These are phyloP conservation scores for Liparis tanakae DNA, from an alignment of 2,797 vertebrate species.

Conservation along the genomic window DNA sequence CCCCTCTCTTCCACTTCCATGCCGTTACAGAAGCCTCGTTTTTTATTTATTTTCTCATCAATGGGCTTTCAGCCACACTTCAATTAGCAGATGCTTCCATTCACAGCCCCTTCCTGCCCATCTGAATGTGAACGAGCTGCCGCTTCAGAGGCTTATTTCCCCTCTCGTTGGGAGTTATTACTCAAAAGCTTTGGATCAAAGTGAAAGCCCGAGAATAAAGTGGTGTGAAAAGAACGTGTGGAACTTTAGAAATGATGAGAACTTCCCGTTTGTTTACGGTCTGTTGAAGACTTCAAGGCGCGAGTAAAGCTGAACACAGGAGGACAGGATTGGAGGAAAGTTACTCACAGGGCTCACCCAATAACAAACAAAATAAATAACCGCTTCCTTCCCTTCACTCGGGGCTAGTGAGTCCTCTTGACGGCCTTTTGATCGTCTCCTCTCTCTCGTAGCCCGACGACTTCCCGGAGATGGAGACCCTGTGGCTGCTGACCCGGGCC, in stretches of 20 bases:
- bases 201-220: slow-evolving; percentile 69
- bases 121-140: no score
- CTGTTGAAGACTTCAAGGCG: slow-evolving; percentile 29
- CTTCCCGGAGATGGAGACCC: slow-evolving; percentile 89
- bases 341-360: slow-evolving; percentile 29
- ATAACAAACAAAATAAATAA: slow-evolving; percentile 9
- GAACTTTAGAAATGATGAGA: slow-evolving; percentile 48
- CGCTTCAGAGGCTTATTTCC: no score
- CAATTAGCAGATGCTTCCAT: slow-evolving; percentile 86
- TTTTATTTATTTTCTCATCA: slow-evolving; percentile 60
- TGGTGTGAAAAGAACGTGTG: slow-evolving; percentile 40
- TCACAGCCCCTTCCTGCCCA: slow-evolving; percentile 84
- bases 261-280: slow-evolving; percentile 34
- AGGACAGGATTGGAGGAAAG: slow-evolving; percentile 47
- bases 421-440: slow-evolving; percentile 54
- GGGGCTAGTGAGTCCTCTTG: slow-evolving; percentile 42
- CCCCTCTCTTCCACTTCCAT: slow-evolving; percentile 69
- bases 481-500: slow-evolving; percentile 92
- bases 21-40: slow-evolving; percentile 73
- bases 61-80: slow-evolving; percentile 82
- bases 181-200: slow-evolving; percentile 73
- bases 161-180: slow-evolving; percentile 66
- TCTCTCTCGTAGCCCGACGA: slow-evolving; percentile 77
- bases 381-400: slow-evolving; percentile 32
- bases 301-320: slow-evolving; percentile 56